phyloP scores from a whole-genome alignment of 2,113 vertebrate genomes.

The Hippocampus abdominalis region DNA sequence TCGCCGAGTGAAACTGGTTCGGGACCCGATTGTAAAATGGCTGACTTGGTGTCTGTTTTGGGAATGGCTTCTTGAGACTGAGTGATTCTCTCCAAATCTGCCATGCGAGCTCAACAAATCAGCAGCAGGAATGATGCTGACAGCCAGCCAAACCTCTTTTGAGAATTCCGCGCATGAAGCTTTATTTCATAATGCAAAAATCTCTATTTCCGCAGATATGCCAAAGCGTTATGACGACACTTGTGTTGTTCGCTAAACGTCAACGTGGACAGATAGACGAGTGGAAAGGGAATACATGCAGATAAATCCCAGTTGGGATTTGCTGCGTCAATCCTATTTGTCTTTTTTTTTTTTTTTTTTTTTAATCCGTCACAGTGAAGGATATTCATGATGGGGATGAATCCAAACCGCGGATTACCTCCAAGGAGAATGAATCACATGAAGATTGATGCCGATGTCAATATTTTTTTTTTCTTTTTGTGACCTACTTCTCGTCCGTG shows the following conservation, averaged over 20 bases:
- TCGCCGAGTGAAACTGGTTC: no score
- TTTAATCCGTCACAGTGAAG: not conserved
- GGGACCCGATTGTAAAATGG: not conserved
- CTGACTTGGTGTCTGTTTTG: not conserved
- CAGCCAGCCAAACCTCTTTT: not conserved
- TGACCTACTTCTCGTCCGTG: not conserved
- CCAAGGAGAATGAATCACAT: not conserved
- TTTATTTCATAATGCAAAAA: conserved; percentile 47
- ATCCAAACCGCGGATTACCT: conserved; percentile 12
- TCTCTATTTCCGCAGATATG: conserved; percentile 42
- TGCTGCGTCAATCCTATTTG: not conserved
- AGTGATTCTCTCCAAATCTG: not conserved
- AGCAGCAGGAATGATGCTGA: not conserved
- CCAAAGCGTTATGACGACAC: conserved; percentile 31
- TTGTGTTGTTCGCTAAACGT: not conserved
- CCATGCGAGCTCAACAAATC: not conserved
- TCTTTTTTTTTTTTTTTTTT: conserved; percentile 8
- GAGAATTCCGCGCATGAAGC: not conserved
- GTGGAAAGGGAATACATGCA: not conserved
- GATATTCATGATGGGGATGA: conserved; percentile 18
- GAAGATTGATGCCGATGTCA: conserved; percentile 1
- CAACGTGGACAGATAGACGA: not conserved
- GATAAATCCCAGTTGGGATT: not conserved
- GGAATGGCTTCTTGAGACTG: not conserved
- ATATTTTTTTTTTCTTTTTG: conserved; percentile 6